Conservation (phyloP, 2,888 invertebrate genomes). For the Biston stratarius region DNA sequence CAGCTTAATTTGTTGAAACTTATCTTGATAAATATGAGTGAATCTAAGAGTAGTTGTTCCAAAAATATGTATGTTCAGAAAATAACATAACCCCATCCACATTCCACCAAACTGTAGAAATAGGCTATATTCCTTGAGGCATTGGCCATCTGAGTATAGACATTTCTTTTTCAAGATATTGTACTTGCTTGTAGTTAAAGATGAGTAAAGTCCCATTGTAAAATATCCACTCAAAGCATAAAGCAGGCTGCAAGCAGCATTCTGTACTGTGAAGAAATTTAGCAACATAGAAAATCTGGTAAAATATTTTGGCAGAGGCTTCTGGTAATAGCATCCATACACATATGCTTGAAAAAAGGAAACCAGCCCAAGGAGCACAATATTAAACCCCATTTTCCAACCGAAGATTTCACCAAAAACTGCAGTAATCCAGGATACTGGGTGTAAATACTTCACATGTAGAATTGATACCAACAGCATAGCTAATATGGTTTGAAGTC, state of each 20-base stretch:
- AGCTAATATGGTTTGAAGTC: slow-evolving; percentile 84
- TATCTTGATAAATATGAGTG: slow-evolving; percentile 90
- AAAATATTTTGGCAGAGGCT: slow-evolving; percentile 86
- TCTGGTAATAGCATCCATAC: slow-evolving; percentile 89
- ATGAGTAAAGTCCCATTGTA: slow-evolving; percentile 89
- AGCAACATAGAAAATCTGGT: slow-evolving; percentile 89
- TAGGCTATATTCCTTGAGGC: slow-evolving; percentile 89
- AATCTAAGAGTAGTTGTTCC: slow-evolving; percentile 87
- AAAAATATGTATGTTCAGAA: slow-evolving; percentile 85
- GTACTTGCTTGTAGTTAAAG: slow-evolving; percentile 87
- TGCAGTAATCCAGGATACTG: slow-evolving; percentile 88
- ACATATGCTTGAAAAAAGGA: slow-evolving; percentile 91
- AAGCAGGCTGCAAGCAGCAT: slow-evolving; percentile 83
- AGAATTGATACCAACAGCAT: slow-evolving; percentile 82
- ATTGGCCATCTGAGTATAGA: slow-evolving; percentile 78
- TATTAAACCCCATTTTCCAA: slow-evolving; percentile 88
- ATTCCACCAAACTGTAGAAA: slow-evolving; percentile 89
- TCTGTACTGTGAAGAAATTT: slow-evolving; percentile 87
- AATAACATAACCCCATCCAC: slow-evolving; percentile 88
- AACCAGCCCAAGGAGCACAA: slow-evolving; percentile 87
- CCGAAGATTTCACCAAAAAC: slow-evolving; percentile 87
- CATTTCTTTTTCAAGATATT: slow-evolving; percentile 82
- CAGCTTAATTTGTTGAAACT: slow-evolving; percentile 88
- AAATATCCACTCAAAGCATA: slow-evolving; percentile 89
- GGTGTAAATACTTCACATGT: slow-evolving; percentile 88